Conservation (phyloP, 2,888 invertebrate genomes). For the Leptinotarsa rubiginosa region DNA sequence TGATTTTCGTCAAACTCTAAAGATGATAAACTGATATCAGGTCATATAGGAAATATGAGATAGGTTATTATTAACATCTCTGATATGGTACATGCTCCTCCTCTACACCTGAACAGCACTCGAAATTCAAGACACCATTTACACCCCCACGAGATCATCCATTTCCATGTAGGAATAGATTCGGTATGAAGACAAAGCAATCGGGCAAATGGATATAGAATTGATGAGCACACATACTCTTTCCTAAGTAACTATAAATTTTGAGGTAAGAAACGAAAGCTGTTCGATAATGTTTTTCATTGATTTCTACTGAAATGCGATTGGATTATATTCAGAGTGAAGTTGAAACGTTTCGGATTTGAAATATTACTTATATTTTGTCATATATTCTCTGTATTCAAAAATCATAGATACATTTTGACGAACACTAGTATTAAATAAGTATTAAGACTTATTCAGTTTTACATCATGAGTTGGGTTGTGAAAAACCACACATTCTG, state of each 20-base stretch:
- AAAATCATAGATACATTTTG: too few species aligned
- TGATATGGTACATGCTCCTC: neutral
- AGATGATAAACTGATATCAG: neutral
- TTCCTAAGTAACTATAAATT: slow-evolving; percentile 38
- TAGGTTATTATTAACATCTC: neutral
- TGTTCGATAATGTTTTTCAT: neutral
- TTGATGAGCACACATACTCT: slow-evolving; percentile 39
- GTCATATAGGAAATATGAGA: neutral
- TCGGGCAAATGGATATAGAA: slow-evolving; percentile 40
- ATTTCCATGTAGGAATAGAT: slow-evolving; percentile 33
- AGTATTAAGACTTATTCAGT: too few species aligned
- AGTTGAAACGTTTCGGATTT: neutral
- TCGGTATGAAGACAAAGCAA: slow-evolving; percentile 33
- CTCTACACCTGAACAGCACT: neutral
- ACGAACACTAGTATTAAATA: too few species aligned
- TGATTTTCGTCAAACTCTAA: neutral
- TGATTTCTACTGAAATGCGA: neutral
- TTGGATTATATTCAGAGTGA: slow-evolving; percentile 1
- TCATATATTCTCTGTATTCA: too few species aligned
- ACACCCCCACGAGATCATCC: slow-evolving; percentile 31
- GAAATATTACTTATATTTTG: neutral
- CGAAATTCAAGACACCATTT: slow-evolving; percentile 19
- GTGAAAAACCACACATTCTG: too few species aligned
- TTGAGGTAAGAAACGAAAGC: slow-evolving; percentile 1
- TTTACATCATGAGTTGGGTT: too few species aligned